phyloP scores from a whole-genome alignment of 1,140 invertebrate species.

The Centruroides vittatus region DNA sequence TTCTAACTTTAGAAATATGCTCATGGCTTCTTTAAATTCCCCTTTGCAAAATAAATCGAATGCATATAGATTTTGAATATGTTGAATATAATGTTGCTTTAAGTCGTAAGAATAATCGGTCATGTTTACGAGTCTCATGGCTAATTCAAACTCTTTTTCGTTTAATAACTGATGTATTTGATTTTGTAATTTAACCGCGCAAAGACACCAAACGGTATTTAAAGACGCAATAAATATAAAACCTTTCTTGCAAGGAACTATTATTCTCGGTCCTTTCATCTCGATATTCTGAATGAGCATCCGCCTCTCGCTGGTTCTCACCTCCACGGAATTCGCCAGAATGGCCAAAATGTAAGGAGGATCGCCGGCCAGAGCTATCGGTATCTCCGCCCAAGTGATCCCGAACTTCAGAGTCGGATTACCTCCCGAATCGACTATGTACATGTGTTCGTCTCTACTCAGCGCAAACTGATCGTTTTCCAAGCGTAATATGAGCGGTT shows the following conservation, averaged over 20 bases:
- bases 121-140: slow-evolving; percentile 40
- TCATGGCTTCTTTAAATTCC: slow-evolving; percentile 76
- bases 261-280: slow-evolving; percentile 27
- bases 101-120: slow-evolving; percentile 65
- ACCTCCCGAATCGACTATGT: slow-evolving; percentile 60
- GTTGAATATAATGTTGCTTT: slow-evolving; percentile 60
- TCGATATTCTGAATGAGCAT: slow-evolving; percentile 60
- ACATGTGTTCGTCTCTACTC: slow-evolving; percentile 68
- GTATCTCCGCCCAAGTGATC: slow-evolving; percentile 70
- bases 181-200: slow-evolving; percentile 53
- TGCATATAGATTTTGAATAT: slow-evolving; percentile 80
- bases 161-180: slow-evolving; percentile 69
- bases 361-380: slow-evolving; percentile 66
- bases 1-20: slow-evolving; percentile 69
- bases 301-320: slow-evolving; percentile 56
- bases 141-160: slow-evolving; percentile 83
- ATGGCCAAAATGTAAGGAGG: slow-evolving; percentile 78
- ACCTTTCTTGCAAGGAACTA: slow-evolving; percentile 32
- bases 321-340: slow-evolving; percentile 56
- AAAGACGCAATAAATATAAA: slow-evolving; percentile 71
- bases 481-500: slow-evolving; percentile 64
- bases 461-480: slow-evolving; percentile 56
- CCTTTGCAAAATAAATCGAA: slow-evolving; percentile 79
- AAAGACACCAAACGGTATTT: slow-evolving; percentile 73
- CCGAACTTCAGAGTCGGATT: slow-evolving; percentile 48